These are phyloP conservation scores for Heliconius eleuchia DNA, from an alignment of 1,140 invertebrate genomes.

Conservation along the genomic window DNA sequence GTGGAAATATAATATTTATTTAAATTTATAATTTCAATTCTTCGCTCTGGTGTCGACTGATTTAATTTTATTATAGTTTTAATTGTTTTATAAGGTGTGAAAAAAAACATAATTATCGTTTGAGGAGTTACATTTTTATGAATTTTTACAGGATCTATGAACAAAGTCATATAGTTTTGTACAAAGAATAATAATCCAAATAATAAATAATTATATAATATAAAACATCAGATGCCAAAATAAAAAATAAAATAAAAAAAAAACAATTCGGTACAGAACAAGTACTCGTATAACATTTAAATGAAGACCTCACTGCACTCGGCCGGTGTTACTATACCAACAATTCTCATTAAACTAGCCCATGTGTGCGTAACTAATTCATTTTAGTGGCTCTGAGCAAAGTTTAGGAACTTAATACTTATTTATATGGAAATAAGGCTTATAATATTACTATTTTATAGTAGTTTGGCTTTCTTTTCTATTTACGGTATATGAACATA, in stretches of 20 bases:
- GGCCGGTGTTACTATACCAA: slow-evolving; percentile 54
- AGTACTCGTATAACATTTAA: slow-evolving; percentile 36
- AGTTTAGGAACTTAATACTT: background rate
- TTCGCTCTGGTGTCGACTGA: too few species aligned
- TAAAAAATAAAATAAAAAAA: background rate
- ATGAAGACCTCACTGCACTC: slow-evolving; percentile 42
- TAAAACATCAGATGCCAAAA: too few species aligned
- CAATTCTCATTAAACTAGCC: slow-evolving; percentile 53
- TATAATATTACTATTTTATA: background rate
- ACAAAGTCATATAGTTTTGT: too few species aligned
- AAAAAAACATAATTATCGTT: too few species aligned
- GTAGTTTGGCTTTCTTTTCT: background rate
- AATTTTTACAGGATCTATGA: too few species aligned
- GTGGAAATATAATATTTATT: too few species aligned
- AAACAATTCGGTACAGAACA: slow-evolving; percentile 28
- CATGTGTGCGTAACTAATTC: slow-evolving; percentile 70
- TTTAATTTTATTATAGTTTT: too few species aligned
- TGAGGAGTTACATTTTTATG: too few species aligned
- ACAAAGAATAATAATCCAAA: too few species aligned
- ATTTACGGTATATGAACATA: background rate
- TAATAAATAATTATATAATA: too few species aligned
- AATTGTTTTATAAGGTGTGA: too few species aligned
- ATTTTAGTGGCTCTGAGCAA: background rate
- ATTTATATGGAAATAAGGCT: background rate
- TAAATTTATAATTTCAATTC: too few species aligned